These are phyloP conservation scores for Dynastes tityus DNA, from an alignment of 2,888 invertebrate species.

Conservation along the genomic window DNA sequence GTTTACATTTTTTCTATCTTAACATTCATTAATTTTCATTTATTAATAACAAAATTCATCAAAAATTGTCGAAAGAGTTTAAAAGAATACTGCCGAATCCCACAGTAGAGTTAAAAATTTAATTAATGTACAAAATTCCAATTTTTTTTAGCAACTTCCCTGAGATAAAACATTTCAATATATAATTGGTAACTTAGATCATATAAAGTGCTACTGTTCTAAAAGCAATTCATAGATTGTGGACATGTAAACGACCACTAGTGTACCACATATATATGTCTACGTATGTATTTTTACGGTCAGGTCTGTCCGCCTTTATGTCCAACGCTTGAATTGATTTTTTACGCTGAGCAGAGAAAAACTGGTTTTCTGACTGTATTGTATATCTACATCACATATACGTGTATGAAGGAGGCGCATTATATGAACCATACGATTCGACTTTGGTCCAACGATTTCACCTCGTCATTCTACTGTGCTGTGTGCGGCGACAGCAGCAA, in stretches of 20 bases:
- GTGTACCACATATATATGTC: conserved; percentile 3
- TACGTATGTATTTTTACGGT: conserved; percentile 33
- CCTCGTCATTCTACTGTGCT: conserved; percentile 35
- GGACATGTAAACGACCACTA: not conserved
- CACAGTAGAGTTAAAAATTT: no score
- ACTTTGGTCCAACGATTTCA: conserved; percentile 39
- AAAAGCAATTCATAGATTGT: no score
- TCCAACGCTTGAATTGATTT: conserved; percentile 48
- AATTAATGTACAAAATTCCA: no score
- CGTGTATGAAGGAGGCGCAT: not conserved
- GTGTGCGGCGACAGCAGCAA: conserved; percentile 13
- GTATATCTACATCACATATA: conserved; percentile 13
- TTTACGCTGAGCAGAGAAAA: conserved; percentile 43
- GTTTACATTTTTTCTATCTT: no score
- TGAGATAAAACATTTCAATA: no score
- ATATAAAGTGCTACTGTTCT: no score
- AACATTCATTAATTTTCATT: no score
- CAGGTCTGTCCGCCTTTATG: conserved; percentile 43
- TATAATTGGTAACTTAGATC: no score
- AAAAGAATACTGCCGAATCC: no score
- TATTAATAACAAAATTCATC: no score
- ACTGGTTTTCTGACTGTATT: conserved; percentile 46
- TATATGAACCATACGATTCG: conserved; percentile 9
- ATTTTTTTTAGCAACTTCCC: no score
- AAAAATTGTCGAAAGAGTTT: no score